phyloP scores from a whole-genome alignment of 2,888 invertebrate species.

The Latrodectus elegans region DNA sequence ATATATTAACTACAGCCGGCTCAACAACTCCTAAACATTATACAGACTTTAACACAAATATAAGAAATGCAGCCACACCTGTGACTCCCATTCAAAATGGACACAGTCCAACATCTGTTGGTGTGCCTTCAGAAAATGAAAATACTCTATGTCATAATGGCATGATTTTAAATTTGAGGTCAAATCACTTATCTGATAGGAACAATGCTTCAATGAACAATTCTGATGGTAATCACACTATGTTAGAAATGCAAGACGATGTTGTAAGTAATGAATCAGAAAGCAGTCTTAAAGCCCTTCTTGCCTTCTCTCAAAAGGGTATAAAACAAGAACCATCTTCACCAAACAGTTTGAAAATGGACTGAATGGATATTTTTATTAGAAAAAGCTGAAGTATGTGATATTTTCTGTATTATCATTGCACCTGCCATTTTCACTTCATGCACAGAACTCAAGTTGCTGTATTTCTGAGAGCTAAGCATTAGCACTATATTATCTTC shows the following conservation, averaged over 20 bases:
- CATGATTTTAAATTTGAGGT: conserved; percentile 50
- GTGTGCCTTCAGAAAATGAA: conserved; percentile 61
- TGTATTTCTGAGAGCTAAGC: conserved; percentile 62
- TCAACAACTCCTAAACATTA: conserved; percentile 61
- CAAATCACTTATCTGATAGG: conserved; percentile 49
- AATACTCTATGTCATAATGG: conserved; percentile 58
- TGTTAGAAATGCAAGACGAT: conserved; percentile 60
- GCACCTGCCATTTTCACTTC: conserved; percentile 68
- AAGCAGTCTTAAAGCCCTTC: conserved; percentile 70
- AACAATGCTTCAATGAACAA: conserved; percentile 50
- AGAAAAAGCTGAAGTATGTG: conserved; percentile 69
- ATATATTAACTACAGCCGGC: conserved; percentile 64
- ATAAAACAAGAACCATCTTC: conserved; percentile 70
- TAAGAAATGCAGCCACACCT: conserved; percentile 54
- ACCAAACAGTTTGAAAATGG: conserved; percentile 69
- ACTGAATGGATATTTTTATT: conserved; percentile 68
- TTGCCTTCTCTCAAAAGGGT: conserved; percentile 70
- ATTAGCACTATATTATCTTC: conserved; percentile 51
- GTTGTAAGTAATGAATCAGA: conserved; percentile 64
- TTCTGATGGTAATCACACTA: conserved; percentile 34
- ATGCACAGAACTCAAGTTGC: conserved; percentile 43
- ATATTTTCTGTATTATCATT: conserved; percentile 69
- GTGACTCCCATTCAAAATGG: conserved; percentile 65
- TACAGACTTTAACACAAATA: conserved; percentile 35
- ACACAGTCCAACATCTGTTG: conserved; percentile 63